Evolutionary conservation across 2,888 invertebrate species (phyloP).

Genomic region (Cephus rjabovi): DNA sequence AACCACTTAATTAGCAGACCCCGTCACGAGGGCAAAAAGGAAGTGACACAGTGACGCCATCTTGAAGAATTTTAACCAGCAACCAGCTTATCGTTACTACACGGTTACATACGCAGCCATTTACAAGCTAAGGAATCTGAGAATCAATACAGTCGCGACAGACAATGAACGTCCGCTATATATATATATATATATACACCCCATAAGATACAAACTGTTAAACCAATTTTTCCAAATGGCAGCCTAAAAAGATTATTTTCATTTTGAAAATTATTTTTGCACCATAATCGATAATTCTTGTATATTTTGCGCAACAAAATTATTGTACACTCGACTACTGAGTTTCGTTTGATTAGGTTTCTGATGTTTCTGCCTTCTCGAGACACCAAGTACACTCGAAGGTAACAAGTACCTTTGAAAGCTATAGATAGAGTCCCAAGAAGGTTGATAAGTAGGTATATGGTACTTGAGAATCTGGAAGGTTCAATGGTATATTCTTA

Average conservation of each 20-base stretch:
- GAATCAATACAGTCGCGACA: neutral
- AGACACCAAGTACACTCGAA: neutral
- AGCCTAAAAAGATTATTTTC: neutral
- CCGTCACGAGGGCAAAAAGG: neutral
- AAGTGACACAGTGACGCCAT: neutral
- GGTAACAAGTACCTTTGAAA: neutral
- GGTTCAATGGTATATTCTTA: neutral
- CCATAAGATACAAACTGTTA: neutral
- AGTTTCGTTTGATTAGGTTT: neutral
- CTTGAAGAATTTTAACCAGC: neutral
- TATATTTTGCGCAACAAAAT: neutral
- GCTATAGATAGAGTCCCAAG: neutral
- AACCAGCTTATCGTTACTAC: neutral
- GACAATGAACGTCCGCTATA: neutral
- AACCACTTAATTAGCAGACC: slow-evolving; percentile 3
- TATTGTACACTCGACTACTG: neutral
- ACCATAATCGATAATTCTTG: neutral
- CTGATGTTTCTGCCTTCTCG: neutral
- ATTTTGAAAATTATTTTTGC: neutral
- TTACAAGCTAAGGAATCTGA: neutral
- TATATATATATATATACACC: neutral
- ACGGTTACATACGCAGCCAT: neutral
- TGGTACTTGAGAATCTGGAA: neutral
- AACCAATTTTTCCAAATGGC: too few relatives aligned
- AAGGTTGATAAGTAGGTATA: neutral